Evolutionary conservation across 2,113 vertebrate species (phyloP).

Genomic region (Tapirus terrestris): DNA sequence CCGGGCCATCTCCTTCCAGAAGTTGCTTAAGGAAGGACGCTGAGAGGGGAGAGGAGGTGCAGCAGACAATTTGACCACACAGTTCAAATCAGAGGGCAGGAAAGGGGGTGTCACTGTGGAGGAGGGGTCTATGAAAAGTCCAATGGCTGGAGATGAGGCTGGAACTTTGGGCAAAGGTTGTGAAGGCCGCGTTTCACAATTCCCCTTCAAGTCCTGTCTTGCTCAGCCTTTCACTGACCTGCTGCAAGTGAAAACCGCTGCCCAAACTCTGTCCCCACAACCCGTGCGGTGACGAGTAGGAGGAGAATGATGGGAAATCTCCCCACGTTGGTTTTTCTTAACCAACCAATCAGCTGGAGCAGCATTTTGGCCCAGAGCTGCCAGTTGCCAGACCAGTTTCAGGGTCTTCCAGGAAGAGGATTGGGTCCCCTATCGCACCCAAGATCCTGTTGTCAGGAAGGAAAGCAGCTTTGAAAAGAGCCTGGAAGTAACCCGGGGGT

Average conservation of each 20-base stretch:
- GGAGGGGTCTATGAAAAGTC: neutral
- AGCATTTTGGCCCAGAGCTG: neutral
- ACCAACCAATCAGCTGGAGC: neutral
- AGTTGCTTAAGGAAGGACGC: neutral
- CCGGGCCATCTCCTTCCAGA: neutral
- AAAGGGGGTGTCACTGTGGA: neutral
- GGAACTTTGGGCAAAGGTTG: neutral
- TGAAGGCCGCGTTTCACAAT: neutral
- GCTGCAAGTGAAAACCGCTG: neutral
- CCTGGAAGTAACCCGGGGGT: neutral
- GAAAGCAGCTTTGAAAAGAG: neutral
- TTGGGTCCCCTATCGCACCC: neutral
- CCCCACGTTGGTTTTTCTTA: neutral
- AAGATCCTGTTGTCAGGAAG: neutral
- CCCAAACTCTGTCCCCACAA: neutral
- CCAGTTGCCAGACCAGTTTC: neutral
- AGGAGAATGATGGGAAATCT: too few relatives aligned
- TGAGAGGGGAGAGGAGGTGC: neutral
- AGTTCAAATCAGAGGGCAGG: neutral
- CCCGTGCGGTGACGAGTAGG: neutral
- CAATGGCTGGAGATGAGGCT: neutral
- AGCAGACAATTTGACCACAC: neutral
- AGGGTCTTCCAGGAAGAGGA: neutral
- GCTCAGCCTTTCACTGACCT: neutral
- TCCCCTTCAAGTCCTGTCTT: neutral